Evolutionary conservation across 2,113 vertebrate species (phyloP), one percentile per base, ranked within the genome.

Genomic region (Petrocephalus zakoni): DNA sequence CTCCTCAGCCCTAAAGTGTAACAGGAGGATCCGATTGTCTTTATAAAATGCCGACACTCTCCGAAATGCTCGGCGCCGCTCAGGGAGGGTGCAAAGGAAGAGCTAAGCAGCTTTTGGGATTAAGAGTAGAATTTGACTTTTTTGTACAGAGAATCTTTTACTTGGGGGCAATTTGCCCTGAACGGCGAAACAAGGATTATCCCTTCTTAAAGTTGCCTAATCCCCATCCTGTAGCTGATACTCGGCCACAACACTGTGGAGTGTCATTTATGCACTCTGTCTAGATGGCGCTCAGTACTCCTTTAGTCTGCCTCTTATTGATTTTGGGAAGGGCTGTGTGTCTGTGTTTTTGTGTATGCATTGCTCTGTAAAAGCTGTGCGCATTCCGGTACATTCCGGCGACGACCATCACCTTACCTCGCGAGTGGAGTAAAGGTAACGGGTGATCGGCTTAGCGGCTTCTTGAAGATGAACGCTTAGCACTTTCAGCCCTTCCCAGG

Each of bases 191-290:
- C 94, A 94, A 93, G 90, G 93, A 93, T 95, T 95, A 96, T 95
- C 95, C 94, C 90, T 94, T 94, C 90, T 95, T 95, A 95, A 95
- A 95, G 93, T 92, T 92, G 93, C 94, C 92, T 95, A 95, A 96
- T 96, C 95, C 95, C 93, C 90, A 87, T 91, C 92, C 93, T 94
- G 94, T 93, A 94, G 94, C 93, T 95, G 94, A 95, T 95, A 94
- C 93, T 56, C 90, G 83, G 72, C 72, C 42, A 21, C 19, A 29
- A 29, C 17, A 64, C 89, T 83, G 88, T 64, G 89, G 86, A 61
- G 42, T 87, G 89, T 87, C 89, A 89, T 87, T 81, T 89, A 83
- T 84, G 87, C 86, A 89, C 82, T 90, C 56, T 86, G 42, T 87
- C 86, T 90, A 89, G 87, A 90, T 90, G 89, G 90, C 64, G 13